Conservation (phyloP, 2,797 vertebrate genomes). For the Lates japonicus region DNA sequence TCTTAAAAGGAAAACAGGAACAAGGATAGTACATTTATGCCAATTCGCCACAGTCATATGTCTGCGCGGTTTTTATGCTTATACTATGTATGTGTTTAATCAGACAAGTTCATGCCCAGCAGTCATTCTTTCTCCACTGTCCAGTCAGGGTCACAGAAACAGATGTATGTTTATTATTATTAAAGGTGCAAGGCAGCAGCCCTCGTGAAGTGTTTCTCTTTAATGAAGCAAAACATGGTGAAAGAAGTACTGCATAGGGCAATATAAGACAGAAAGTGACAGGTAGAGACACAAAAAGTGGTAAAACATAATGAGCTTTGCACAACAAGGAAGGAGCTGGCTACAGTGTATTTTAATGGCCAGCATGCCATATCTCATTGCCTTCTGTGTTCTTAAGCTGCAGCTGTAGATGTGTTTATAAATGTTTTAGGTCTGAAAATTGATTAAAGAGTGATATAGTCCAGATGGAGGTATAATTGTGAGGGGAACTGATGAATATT, state of each 20-base stretch:
- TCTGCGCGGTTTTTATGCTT: constrained; percentile 22
- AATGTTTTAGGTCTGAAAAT: too few relatives aligned
- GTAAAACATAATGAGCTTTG: too few relatives aligned
- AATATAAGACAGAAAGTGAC: too few relatives aligned
- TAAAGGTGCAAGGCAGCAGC: constrained; percentile 54
- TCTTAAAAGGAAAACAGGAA: constrained; percentile 55
- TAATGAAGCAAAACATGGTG: constrained; percentile 20
- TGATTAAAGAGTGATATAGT: too few relatives aligned
- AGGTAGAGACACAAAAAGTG: too few relatives aligned
- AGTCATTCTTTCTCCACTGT: constrained; percentile 55
- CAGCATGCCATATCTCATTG: too few relatives aligned
- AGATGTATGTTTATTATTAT: constrained; percentile 66
- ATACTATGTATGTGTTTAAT: constrained; percentile 52
- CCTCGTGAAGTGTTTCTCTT: constrained; percentile 44
- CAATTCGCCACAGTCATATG: background rate
- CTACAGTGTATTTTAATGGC: too few relatives aligned
- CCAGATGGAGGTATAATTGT: too few relatives aligned
- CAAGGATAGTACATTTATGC: background rate
- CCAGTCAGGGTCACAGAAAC: constrained; percentile 64
- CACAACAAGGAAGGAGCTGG: too few relatives aligned
- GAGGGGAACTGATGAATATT: background rate
- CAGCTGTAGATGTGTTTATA: too few relatives aligned
- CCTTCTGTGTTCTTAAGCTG: too few relatives aligned
- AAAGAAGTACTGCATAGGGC: constrained; percentile 7
- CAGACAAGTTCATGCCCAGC: constrained; percentile 66